Conservation (phyloP, 2,797 vertebrate genomes). For the Nyctibius grandis region DNA sequence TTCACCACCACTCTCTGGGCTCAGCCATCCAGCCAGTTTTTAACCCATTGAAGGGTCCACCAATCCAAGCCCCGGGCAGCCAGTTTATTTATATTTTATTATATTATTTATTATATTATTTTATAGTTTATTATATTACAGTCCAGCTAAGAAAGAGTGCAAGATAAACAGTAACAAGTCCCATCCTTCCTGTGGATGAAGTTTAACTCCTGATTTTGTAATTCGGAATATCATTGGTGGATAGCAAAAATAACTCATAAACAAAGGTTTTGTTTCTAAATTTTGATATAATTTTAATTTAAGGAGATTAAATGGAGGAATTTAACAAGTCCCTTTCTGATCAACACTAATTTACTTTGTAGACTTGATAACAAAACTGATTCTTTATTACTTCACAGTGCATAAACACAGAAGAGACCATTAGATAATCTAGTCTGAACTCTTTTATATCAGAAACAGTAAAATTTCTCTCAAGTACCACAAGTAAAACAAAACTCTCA, state of each 20-base stretch:
- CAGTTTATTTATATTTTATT: no score
- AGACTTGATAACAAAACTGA: not conserved
- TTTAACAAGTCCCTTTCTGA: not conserved
- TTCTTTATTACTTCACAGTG: not conserved
- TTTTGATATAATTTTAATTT: not conserved
- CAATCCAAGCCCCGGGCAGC: no score
- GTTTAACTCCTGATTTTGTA: not conserved
- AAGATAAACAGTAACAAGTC: not conserved
- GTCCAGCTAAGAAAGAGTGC: not conserved
- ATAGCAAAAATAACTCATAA: not conserved
- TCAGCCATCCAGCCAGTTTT: no score
- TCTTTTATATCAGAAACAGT: not conserved
- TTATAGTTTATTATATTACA: no score
- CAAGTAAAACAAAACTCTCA: not conserved
- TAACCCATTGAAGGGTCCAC: no score
- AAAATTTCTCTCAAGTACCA: not conserved
- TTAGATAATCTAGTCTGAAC: not conserved
- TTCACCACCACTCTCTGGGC: no score
- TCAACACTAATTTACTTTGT: not conserved
- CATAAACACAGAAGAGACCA: not conserved
- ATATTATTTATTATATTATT: no score
- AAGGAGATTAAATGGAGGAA: not conserved
- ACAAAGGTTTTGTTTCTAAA: not conserved
- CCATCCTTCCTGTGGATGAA: not conserved
- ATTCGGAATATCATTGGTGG: not conserved